phyloP scores from a whole-genome alignment of 2,888 invertebrate genomes.

The Lepidonotus clava region DNA sequence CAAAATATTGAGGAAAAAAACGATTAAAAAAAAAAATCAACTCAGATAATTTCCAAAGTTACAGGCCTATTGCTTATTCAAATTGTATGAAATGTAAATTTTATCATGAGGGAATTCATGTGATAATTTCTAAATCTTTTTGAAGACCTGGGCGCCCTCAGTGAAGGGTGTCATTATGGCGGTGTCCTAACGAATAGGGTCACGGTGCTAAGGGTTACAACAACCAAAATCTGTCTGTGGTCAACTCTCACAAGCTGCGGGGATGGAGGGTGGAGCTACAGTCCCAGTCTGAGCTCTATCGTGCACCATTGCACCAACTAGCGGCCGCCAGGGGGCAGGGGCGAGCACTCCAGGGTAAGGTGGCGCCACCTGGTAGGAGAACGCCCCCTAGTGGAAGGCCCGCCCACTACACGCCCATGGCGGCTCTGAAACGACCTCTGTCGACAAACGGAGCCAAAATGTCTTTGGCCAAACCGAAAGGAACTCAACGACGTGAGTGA shows the following conservation, averaged over 20 bases:
- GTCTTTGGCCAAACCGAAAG: conserved; percentile 48
- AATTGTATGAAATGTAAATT: too few species aligned
- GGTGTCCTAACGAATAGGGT: not conserved
- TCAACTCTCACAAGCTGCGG: not conserved
- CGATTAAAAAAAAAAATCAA: too few species aligned
- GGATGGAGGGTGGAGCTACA: conserved; percentile 32
- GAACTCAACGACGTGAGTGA: conserved; percentile 43
- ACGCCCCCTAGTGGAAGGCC: too few species aligned
- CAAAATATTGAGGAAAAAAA: too few species aligned
- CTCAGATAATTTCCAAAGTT: too few species aligned
- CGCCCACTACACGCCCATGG: too few species aligned
- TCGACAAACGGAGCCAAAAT: not conserved
- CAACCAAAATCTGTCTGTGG: not conserved
- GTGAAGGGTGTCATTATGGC: not conserved
- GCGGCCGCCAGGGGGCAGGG: too few species aligned
- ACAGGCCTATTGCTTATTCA: too few species aligned
- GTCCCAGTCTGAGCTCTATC: conserved; percentile 17
- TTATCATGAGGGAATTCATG: not conserved
- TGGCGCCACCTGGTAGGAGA: too few species aligned
- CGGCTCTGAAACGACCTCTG: conserved; percentile 18
- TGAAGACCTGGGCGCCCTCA: not conserved
- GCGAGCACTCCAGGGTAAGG: too few species aligned
- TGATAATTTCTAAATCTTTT: not conserved
- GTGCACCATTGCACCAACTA: conserved; percentile 4
- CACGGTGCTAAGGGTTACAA: not conserved